A percentile compares a stretch with the other conserved stretches of the same genome.
Evolutionary conservation across 2,113 vertebrate genomes (phyloP).

Genomic region (Saimiri boliviensis): DNA sequence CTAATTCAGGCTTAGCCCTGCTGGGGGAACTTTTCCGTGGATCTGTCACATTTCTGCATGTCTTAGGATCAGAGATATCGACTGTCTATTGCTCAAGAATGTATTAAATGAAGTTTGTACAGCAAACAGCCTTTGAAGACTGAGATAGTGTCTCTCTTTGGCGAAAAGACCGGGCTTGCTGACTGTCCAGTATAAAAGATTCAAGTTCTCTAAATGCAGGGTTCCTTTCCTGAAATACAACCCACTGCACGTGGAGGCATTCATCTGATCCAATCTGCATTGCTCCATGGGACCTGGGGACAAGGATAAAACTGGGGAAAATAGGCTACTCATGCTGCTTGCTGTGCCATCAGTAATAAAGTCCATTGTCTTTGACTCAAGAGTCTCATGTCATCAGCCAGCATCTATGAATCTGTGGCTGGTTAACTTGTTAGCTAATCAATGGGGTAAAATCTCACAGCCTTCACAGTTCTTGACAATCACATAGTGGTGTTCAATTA

Average conservation of each 20-base stretch:
- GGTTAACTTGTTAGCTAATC: background rate
- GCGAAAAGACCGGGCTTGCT: background rate
- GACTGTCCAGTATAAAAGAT: background rate
- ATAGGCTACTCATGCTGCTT: background rate
- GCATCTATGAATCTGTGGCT: background rate
- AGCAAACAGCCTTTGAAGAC: conserved; percentile 19
- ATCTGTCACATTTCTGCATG: background rate
- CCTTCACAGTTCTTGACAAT: background rate
- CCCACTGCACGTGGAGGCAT: background rate
- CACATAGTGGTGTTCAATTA: background rate
- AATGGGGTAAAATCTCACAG: background rate
- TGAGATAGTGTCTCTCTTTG: background rate
- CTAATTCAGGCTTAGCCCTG: background rate
- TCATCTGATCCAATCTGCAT: background rate
- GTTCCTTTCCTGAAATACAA: background rate
- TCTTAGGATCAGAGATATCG: background rate
- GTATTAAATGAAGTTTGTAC: background rate
- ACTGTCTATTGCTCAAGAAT: background rate
- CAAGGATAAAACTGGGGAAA: background rate
- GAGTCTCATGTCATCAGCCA: background rate
- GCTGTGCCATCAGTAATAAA: background rate
- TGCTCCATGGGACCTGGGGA: background rate
- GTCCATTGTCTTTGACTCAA: background rate
- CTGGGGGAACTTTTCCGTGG: background rate
- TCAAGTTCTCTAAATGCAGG: background rate